Evolutionary conservation across 2,888 invertebrate genomes (phyloP).

Genomic region (Eucera pruinosa): DNA sequence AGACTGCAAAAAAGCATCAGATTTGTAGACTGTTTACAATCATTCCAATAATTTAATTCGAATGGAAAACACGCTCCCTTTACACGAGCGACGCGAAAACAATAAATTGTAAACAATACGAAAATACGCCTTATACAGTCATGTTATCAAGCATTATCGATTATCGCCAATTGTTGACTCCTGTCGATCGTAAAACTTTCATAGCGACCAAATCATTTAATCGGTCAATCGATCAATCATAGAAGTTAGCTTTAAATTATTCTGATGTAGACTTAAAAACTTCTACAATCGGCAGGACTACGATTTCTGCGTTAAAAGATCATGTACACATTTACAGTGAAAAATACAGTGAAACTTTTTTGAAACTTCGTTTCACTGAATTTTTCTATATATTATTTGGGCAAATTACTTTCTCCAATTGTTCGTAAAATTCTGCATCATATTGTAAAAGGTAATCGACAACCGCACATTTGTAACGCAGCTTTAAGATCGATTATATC

Average conservation of each 20-base stretch:
- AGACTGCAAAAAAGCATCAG: conserved; percentile 33
- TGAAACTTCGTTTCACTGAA: conserved; percentile 32
- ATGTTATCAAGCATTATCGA: conserved; percentile 27
- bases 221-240: conserved; percentile 11
- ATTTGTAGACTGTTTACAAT: conserved; percentile 53
- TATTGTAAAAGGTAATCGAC: conserved; percentile 36
- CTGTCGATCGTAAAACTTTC: conserved; percentile 36
- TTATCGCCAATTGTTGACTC: conserved; percentile 8
- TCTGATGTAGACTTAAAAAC: conserved; percentile 1
- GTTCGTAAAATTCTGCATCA: neutral
- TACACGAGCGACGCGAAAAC: conserved; percentile 44
- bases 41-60: conserved; percentile 41
- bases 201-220: conserved; percentile 18
- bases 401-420: conserved; percentile 17
- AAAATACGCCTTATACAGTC: conserved; percentile 40
- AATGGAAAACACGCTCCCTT: conserved; percentile 25
- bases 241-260: conserved; percentile 29
- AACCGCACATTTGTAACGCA: conserved; percentile 48
- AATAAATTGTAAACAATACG: conserved; percentile 39
- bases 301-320: too few species aligned
- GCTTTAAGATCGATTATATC: conserved; percentile 43
- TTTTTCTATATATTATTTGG: neutral
- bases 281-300: conserved; percentile 35
- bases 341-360: conserved; percentile 18
- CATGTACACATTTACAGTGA: too few species aligned